phyloP scores from a whole-genome alignment of 1,140 invertebrate genomes.

The Helicorthomorpha holstii region DNA sequence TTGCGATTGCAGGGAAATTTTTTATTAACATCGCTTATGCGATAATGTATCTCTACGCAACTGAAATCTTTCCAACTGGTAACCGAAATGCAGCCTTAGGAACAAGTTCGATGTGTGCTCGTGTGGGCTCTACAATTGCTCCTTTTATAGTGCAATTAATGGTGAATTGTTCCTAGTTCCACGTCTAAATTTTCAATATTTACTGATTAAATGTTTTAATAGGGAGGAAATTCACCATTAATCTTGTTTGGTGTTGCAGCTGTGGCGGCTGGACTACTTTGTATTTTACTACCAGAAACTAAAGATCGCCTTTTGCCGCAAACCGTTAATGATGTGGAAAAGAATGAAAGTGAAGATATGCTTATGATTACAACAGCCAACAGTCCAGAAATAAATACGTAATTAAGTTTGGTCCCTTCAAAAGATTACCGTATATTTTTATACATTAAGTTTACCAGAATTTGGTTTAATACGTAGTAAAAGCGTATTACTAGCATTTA shows the following conservation, averaged over 20 bases:
- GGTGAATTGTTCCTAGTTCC: constrained; percentile 19
- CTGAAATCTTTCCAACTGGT: constrained; percentile 39
- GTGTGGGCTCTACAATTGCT: constrained; percentile 40
- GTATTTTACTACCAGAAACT: constrained; percentile 1
- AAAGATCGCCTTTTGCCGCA: not conserved
- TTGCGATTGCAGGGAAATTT: constrained; percentile 40
- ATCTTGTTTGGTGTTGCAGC: not conserved
- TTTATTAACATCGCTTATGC: constrained; percentile 39
- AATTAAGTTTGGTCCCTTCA: too few species aligned
- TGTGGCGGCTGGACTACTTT: not conserved
- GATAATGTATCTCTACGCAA: constrained; percentile 39
- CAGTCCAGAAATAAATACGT: too few species aligned
- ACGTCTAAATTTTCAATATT: too few species aligned
- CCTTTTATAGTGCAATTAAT: constrained; percentile 39
- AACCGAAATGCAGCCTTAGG: constrained; percentile 41
- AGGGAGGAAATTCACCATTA: not conserved
- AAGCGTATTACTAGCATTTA: too few species aligned
- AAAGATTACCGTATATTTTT: too few species aligned
- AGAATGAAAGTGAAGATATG: too few species aligned
- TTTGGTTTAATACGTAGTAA: too few species aligned
- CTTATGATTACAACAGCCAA: too few species aligned
- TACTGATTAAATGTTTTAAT: not conserved
- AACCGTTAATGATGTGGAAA: not conserved
- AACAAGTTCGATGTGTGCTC: constrained; percentile 36
- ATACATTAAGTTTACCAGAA: too few species aligned